phyloP scores from a whole-genome alignment of 92 coral and sea anemone genomes.

The Pocillopora grandis region DNA sequence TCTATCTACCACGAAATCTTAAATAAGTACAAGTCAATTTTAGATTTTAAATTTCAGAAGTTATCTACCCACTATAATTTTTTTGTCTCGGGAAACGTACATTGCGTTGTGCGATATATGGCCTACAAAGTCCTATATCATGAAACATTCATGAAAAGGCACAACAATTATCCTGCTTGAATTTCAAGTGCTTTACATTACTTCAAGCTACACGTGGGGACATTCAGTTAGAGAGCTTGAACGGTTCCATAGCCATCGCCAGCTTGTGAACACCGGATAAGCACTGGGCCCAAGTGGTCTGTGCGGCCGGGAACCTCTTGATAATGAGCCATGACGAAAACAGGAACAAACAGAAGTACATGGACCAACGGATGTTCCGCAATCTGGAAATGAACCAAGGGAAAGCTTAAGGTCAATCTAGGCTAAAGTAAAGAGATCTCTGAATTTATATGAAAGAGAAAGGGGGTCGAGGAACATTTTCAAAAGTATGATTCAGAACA shows the following conservation, averaged over 20 bases:
- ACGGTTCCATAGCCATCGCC: slow-evolving; percentile 69
- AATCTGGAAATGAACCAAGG: slow-evolving; percentile 51
- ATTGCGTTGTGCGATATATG: too few relatives aligned
- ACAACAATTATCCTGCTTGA: too few relatives aligned
- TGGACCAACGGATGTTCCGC: slow-evolving; percentile 96
- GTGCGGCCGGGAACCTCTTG: slow-evolving; percentile 85
- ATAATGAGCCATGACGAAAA: slow-evolving; percentile 87
- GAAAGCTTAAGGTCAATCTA: neutral
- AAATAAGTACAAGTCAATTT: too few relatives aligned
- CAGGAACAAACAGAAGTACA: slow-evolving; percentile 74
- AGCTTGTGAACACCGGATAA: slow-evolving; percentile 68
- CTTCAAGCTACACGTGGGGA: neutral
- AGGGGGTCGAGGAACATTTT: neutral
- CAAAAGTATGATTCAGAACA: too few relatives aligned
- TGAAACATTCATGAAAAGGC: too few relatives aligned
- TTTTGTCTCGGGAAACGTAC: too few relatives aligned
- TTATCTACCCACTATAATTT: too few relatives aligned
- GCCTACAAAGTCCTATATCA: too few relatives aligned
- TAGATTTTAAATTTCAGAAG: too few relatives aligned
- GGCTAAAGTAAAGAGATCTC: neutral
- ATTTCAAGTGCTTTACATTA: neutral
- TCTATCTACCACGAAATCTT: too few relatives aligned
- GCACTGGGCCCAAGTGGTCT: slow-evolving; percentile 78
- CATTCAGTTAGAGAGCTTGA: slow-evolving; percentile 68
- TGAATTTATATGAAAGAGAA: neutral